Evolutionary conservation across 2,888 invertebrate genomes (phyloP).

Genomic region (Pristionchus fissidentatus): DNA sequence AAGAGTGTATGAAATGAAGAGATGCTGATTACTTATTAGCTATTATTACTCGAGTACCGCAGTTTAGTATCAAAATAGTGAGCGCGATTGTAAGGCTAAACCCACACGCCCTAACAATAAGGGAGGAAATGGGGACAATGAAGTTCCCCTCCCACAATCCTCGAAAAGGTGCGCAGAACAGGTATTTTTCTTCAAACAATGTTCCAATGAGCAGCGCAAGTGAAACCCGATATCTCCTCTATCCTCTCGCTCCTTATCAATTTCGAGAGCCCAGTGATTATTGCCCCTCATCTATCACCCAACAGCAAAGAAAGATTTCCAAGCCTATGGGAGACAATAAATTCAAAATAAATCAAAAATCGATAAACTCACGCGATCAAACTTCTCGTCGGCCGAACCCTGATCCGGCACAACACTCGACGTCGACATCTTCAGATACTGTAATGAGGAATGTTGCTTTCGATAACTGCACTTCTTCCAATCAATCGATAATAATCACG

Average conservation of each 20-base stretch:
- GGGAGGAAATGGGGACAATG: too few relatives aligned
- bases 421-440: conserved; percentile 21
- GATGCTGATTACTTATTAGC: too few relatives aligned
- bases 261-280: conserved; percentile 5
- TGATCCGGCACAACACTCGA: not conserved
- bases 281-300: not conserved
- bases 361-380: not conserved
- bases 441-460: not conserved
- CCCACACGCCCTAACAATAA: too few relatives aligned
- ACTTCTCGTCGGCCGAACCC: too few relatives aligned
- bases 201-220: not conserved
- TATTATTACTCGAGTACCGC: too few relatives aligned
- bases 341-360: too few relatives aligned
- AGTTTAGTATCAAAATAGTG: too few relatives aligned
- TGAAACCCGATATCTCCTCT: conserved; percentile 11
- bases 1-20: too few relatives aligned
- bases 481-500: not conserved
- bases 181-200: not conserved
- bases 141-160: too few relatives aligned
- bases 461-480: not conserved
- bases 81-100: too few relatives aligned
- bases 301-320: not conserved
- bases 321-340: not conserved
- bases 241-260: not conserved
- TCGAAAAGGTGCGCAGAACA: too few relatives aligned